Evolutionary conservation across 2,113 vertebrate species (phyloP).

Genomic region (Thomomys bottae): DNA sequence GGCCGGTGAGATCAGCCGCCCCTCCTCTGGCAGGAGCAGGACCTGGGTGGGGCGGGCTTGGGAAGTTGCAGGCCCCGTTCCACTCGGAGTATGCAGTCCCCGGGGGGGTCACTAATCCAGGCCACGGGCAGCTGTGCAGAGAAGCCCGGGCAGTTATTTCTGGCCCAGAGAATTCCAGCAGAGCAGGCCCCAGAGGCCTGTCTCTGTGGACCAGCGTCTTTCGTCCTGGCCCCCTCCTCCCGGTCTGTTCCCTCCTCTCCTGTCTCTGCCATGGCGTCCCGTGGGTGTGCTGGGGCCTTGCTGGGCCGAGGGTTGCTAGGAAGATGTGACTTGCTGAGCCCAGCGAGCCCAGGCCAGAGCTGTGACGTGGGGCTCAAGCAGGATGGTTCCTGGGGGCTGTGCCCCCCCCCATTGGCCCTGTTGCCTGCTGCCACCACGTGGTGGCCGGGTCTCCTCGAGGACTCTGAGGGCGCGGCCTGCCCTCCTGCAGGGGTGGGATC

Average conservation of each 20-base stretch:
- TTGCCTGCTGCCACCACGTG: neutral
- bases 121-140: conserved; percentile 40
- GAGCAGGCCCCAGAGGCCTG: conserved; percentile 15
- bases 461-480: neutral
- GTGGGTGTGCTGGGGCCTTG: neutral
- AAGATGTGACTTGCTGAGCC: neutral
- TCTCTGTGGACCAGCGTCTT: neutral
- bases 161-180: conserved; percentile 74
- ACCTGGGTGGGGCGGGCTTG: neutral
- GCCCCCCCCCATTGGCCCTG: neutral
- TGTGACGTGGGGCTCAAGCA: neutral
- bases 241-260: neutral
- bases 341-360: neutral
- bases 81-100: conserved; percentile 54
- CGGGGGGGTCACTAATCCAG: conserved; percentile 70
- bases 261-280: neutral
- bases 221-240: neutral
- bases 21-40: neutral
- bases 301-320: neutral
- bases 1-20: too few species aligned
- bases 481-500: neutral
- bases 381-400: neutral
- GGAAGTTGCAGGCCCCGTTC: conserved; percentile 1
- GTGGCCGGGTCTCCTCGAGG: rapidly evolving
- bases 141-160: conserved; percentile 65